These are phyloP conservation scores for Acanthosepion esculentum DNA, from an alignment of 2,888 invertebrate genomes.

Conservation along the genomic window DNA sequence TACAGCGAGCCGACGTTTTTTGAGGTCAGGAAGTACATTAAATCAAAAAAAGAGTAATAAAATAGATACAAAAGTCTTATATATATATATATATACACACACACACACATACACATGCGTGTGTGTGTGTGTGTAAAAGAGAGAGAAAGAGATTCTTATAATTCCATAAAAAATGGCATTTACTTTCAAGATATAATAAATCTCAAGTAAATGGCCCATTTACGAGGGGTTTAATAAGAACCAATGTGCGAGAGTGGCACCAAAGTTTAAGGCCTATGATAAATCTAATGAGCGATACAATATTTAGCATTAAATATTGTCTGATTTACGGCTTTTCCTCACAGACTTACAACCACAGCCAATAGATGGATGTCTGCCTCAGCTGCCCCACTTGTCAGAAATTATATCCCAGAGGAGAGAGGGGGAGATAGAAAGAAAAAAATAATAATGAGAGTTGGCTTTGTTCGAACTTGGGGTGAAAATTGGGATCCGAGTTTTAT, in stretches of 20 bases:
- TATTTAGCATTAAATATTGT: not conserved
- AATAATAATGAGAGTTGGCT: not conserved
- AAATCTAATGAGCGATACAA: conserved; percentile 33
- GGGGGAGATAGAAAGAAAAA: not conserved
- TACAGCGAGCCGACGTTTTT: not conserved
- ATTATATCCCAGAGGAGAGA: not conserved
- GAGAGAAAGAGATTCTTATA: not conserved
- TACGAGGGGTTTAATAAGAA: not conserved
- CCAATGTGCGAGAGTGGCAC: not conserved
- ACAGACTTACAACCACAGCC: not conserved
- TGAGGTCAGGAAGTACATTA: not conserved
- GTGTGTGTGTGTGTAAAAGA: too few species aligned
- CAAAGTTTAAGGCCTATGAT: not conserved
- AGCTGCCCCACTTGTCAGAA: not conserved
- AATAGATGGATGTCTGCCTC: not conserved
- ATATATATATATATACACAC: too few species aligned
- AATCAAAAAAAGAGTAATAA: not conserved
- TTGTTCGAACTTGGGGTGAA: not conserved
- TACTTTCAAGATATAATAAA: not conserved
- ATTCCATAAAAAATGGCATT: conserved; percentile 7
- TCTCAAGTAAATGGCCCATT: not conserved
- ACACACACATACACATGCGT: too few species aligned
- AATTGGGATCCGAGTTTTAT: not conserved
- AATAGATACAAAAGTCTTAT: not conserved
- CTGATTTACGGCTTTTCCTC: not conserved